Evolutionary conservation across 2,797 vertebrate genomes (phyloP).

Genomic region (Oophaga sylvatica): DNA sequence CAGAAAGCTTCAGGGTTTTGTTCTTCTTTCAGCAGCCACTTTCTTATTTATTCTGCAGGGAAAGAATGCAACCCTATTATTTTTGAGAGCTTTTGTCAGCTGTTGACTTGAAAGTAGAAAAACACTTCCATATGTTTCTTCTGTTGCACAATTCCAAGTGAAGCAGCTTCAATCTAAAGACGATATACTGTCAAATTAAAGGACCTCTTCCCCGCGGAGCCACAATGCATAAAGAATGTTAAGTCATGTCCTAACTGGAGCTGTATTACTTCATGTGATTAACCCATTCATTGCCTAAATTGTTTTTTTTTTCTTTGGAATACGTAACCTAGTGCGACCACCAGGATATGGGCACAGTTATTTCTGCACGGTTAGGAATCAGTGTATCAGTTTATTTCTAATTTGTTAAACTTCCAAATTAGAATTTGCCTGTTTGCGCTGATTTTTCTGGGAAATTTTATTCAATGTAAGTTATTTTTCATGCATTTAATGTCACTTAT

Average conservation of each 20-base stretch:
- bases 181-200: slow-evolving; percentile 44
- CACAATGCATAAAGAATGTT: slow-evolving; percentile 21
- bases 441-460: too few relatives aligned
- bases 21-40: not conserved
- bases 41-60: slow-evolving; percentile 43
- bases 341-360: not conserved
- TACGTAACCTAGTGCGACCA: not conserved
- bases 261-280: not conserved
- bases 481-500: too few relatives aligned
- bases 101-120: slow-evolving; percentile 37
- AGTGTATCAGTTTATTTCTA: too few relatives aligned
- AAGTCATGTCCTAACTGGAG: slow-evolving; percentile 15
- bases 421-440: too few relatives aligned
- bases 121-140: slow-evolving; percentile 35
- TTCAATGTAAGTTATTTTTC: too few relatives aligned
- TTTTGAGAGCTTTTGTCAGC: slow-evolving; percentile 55
- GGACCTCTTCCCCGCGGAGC: slow-evolving; percentile 31
- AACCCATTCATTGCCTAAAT: not conserved
- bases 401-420: too few relatives aligned
- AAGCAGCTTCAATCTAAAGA: slow-evolving; percentile 17
- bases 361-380: too few relatives aligned
- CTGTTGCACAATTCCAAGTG: slow-evolving; percentile 23
- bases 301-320: not conserved
- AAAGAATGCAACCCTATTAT: slow-evolving; percentile 39
- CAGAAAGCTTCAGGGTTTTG: slow-evolving; percentile 12